Evolutionary conservation across 1,140 invertebrate species (phyloP).

Genomic region (Sinonovacula constricta): DNA sequence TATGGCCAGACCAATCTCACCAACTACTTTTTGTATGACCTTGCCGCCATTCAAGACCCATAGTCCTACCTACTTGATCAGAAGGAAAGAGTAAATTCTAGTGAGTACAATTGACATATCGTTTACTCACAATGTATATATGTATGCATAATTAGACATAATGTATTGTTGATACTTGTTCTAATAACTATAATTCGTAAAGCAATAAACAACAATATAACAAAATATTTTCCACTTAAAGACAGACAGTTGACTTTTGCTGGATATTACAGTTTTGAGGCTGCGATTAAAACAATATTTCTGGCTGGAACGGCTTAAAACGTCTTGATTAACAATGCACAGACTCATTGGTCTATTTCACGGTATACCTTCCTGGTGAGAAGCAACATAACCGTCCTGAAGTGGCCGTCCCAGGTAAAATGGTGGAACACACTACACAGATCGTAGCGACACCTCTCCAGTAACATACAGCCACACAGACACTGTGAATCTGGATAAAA

Average conservation of each 20-base stretch:
- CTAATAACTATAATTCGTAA: neutral
- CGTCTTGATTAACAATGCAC: no score
- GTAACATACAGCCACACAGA: neutral
- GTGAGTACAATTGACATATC: no score
- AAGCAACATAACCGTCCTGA: neutral
- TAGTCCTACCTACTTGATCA: no score
- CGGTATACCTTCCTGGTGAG: neutral
- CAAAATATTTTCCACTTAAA: neutral
- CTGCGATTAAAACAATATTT: neutral
- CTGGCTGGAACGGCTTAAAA: neutral
- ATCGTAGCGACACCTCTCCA: neutral
- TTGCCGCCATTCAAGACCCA: no score
- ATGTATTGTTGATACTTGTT: no score
- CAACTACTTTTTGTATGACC: no score
- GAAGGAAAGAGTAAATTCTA: no score
- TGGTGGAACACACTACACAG: neutral
- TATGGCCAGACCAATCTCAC: no score
- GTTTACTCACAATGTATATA: no score
- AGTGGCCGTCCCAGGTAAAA: neutral
- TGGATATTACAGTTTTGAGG: no score
- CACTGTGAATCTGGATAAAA: neutral
- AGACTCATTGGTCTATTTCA: neutral
- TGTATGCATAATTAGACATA: no score
- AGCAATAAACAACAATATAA: neutral
- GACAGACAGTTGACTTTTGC: no score